These are phyloP conservation scores for Fukomys damarensis DNA, from an alignment of 2,113 vertebrate species.

Conservation along the genomic window DNA sequence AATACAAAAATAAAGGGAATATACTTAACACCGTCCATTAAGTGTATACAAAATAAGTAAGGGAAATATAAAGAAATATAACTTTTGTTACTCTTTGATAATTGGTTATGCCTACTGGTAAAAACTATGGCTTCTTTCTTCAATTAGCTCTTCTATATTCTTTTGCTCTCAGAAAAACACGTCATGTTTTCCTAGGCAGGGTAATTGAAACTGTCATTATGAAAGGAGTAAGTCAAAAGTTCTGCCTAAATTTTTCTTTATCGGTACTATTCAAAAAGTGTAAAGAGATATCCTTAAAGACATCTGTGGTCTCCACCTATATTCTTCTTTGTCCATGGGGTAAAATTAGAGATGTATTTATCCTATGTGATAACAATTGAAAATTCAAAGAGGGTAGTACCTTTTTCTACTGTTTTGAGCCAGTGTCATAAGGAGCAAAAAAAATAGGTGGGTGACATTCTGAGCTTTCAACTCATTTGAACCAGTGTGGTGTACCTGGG, in stretches of 20 bases:
- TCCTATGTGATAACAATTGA: background rate
- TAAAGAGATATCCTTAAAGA: background rate
- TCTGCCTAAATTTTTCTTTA: background rate
- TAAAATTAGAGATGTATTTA: background rate
- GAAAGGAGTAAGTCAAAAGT: background rate
- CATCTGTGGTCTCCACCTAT: background rate
- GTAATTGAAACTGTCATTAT: background rate
- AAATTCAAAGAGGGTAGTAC: background rate
- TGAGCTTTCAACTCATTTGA: background rate
- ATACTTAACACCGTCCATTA: background rate
- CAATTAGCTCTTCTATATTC: background rate
- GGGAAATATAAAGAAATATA: background rate
- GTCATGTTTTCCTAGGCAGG: background rate
- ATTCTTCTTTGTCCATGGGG: rapidly evolving
- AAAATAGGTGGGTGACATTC: rapidly evolving
- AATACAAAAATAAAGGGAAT: background rate
- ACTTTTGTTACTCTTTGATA: background rate
- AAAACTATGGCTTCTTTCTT: background rate
- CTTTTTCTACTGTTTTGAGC: background rate
- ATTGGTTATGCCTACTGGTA: background rate
- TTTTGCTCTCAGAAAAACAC: background rate
- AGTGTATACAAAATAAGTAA: background rate
- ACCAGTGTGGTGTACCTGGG: background rate
- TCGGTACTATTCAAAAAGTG: background rate
- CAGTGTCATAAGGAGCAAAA: background rate